phyloP scores from a whole-genome alignment of 1,140 invertebrate species.

The Phymorhynchus buccinoides region DNA sequence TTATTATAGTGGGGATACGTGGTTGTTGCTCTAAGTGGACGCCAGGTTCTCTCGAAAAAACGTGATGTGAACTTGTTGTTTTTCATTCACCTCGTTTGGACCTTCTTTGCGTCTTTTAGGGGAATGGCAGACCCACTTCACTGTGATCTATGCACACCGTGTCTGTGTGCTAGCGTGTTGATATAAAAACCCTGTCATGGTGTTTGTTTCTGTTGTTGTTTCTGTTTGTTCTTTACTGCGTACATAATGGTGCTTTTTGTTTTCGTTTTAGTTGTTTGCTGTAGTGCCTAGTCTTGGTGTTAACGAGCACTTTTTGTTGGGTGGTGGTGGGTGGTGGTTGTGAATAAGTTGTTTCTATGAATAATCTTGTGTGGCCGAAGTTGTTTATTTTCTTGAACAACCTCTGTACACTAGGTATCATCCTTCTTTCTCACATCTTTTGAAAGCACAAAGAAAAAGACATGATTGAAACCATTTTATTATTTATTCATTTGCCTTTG shows the following conservation, averaged over 20 bases:
- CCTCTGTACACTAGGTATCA: no score
- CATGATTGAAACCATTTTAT: no score
- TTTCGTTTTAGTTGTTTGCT: neutral
- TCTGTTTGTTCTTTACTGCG: neutral
- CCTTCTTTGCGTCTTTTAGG: neutral
- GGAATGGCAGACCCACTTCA: neutral
- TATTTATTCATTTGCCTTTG: no score
- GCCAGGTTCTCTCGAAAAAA: neutral
- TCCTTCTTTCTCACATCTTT: no score
- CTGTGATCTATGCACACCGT: slow-evolving; percentile 19
- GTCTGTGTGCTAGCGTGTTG: neutral
- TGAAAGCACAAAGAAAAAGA: no score
- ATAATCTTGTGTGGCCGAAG: no score
- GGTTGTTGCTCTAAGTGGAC: no score
- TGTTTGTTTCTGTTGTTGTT: neutral
- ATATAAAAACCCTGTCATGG: no score
- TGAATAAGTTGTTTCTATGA: no score
- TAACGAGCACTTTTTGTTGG: neutral
- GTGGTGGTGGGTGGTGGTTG: no score
- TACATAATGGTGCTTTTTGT: neutral
- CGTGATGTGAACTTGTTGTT: neutral
- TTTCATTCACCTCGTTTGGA: neutral
- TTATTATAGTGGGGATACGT: no score
- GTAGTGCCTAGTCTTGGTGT: neutral
- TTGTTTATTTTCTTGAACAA: no score